Evolutionary conservation across 2,113 vertebrate species (phyloP).

Genomic region (Microcebus griseorufus): DNA sequence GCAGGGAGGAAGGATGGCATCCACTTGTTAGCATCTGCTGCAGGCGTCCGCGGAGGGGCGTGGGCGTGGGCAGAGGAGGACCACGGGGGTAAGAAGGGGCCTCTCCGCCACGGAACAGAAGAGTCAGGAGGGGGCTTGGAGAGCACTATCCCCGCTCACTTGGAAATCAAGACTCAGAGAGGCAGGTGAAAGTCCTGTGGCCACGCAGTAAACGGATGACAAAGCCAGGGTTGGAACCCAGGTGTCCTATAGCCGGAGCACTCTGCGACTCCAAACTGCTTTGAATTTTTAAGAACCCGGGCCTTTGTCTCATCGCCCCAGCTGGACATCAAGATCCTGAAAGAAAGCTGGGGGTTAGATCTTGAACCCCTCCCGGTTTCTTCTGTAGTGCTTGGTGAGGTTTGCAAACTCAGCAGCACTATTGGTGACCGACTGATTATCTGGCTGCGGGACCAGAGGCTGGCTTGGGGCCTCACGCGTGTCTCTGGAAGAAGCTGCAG

Average conservation of each 20-base stretch:
- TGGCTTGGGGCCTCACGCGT: background rate
- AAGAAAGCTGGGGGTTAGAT: background rate
- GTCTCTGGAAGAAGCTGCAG: background rate
- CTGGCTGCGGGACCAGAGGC: background rate
- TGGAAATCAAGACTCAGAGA: background rate
- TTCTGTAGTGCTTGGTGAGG: background rate
- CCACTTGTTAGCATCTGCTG: background rate
- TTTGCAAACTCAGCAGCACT: too few species aligned
- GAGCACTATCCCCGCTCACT: background rate
- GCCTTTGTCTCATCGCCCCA: background rate
- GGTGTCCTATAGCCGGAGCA: too few species aligned
- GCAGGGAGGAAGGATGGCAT: rapidly evolving
- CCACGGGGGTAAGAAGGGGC: background rate
- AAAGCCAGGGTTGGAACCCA: background rate
- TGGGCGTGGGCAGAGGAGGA: rapidly evolving
- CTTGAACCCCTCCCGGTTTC: background rate
- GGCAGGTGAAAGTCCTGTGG: background rate
- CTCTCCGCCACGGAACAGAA: background rate
- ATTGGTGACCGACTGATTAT: rapidly evolving
- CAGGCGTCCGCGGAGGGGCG: rapidly evolving
- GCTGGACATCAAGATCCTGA: background rate
- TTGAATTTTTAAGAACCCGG: background rate
- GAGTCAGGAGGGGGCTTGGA: background rate
- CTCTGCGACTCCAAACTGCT: background rate
- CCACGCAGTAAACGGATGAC: background rate